Evolutionary conservation across 2,888 invertebrate genomes (phyloP), one percentile per base, ranked within the genome.

Genomic region (Hemithea aestivaria): DNA sequence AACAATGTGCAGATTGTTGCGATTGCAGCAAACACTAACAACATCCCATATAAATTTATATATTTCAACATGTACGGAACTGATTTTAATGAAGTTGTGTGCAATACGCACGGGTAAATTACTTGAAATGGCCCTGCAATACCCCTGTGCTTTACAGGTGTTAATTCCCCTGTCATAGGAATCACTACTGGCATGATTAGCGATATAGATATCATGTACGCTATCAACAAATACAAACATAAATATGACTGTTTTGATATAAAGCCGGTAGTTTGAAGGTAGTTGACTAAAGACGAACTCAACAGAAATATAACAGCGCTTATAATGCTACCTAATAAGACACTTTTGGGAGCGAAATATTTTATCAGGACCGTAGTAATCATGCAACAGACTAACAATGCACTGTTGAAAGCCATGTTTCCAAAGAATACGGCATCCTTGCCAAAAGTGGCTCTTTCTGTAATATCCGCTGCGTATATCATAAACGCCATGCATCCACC

Each of bases 111-210:
- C 7, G 33, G 31, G 8, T 11, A 29, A 20, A 48, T 20, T 7
- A 47, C 30, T 11, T 34, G 45, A 2, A 51, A 16, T 2, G 31
- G 39, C 6, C 51, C 51, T 2, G 47, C 49, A 7, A 51, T 1
- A 5, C 40, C 48, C 25, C 47, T 40, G 23, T 53, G 45, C 11
- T 51, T 53, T 1, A 53, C 45, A 6, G 53, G 53, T 44, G 51
- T 48, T 11, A 53, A 20, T 25, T 50, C 51, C 7, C 39, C 40
- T 7, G 43, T 26, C 6, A 48, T 28, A 3, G 38, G 26, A 11
- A 34, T 40, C 1, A 27, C 27, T 25, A 46, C 12, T 0, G 37
- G 29, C 4, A 22, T 2, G 5, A 45, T 20, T 6, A 51, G 49
- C 1, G 35, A 20, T 23, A 35, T 43, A 6, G 24, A 23, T 7